These are phyloP conservation scores for Hyposoter didymator DNA, from an alignment of 2,888 invertebrate species.

Conservation along the genomic window DNA sequence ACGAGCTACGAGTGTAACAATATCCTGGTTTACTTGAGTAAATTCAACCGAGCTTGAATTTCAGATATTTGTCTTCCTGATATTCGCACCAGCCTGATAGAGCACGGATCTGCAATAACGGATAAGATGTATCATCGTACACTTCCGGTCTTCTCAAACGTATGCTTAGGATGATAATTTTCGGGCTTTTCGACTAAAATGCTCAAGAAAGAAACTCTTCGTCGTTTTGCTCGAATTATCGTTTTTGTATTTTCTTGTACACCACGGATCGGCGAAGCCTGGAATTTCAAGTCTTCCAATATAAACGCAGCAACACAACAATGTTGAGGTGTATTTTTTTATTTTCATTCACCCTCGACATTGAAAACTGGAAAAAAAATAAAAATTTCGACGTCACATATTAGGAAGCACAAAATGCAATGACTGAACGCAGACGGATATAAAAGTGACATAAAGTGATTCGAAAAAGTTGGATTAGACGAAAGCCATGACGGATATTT, in stretches of 20 bases:
- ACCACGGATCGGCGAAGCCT: background rate
- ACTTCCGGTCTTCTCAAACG: background rate
- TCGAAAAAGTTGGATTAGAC: background rate
- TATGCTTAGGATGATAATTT: background rate
- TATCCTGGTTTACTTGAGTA: slow-evolving; percentile 30
- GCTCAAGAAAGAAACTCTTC: background rate
- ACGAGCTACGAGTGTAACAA: slow-evolving; percentile 42
- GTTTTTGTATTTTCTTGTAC: background rate
- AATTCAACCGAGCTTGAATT: slow-evolving; percentile 56
- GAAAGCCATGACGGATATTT: background rate
- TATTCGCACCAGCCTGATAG: slow-evolving; percentile 45
- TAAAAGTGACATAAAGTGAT: background rate
- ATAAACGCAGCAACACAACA: background rate
- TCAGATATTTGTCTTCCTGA: slow-evolving; percentile 62
- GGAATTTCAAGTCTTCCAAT: background rate
- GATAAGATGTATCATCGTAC: slow-evolving; percentile 9
- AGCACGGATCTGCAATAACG: background rate
- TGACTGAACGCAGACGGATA: background rate
- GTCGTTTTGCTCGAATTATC: slow-evolving; percentile 1
- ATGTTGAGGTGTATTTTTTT: too few species aligned
- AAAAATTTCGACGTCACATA: too few species aligned
- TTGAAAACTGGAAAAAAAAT: too few species aligned
- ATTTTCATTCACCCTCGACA: too few species aligned
- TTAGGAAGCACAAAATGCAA: background rate
- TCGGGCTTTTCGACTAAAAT: too few species aligned